Base-by-base conservation (phyloP, 2,113 vertebrate genomes). In the Clarias magur region DNA sequence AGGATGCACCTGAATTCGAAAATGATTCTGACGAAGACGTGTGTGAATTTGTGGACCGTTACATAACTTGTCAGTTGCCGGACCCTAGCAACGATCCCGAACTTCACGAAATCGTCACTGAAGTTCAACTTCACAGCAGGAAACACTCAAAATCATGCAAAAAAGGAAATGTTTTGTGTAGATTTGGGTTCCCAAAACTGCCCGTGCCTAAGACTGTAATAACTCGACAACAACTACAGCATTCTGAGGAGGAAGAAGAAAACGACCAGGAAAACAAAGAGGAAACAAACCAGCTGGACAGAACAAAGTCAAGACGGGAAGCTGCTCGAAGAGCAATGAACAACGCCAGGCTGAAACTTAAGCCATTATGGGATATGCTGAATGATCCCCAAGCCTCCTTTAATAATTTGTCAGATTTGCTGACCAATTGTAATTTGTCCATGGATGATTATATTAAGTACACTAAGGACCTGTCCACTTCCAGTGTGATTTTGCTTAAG, bases 121-220 rank as follows among this genome's bases (percentile, higher is more conserved):
- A 91, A 42, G 86, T 91, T 11, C 85, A 91, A n/a, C 87, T 73
- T 27, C 88, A 92, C 86, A 91, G 88, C 25, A 88, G 60, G 53
- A 91, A 88, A 6, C 89, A 91, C 23, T 85, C 87, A 86, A 57
- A n/a, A n/a, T 53, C 87, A 25, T 89, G 88, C n/a, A 34, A 34
- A 34, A 34, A 34, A 34, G 83, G 76, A 27, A 85, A 91, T 81
- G 38, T 38, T 78, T n/a, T n/a, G 19, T 90, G 91, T n/a, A 34
- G 91, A 48, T 89, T 89, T 82, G 89, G 88, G 2, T 91, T 90
- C 85, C 84, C 87, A 5, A 91, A 91, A 54, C 82, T 83, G n/a
- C 86, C 62, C 1, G 25, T 63, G 62, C 9, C 21, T 23, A 25
- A 8, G 0, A 63, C 62, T 6, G 9, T 1, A 4, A 63, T 63